phyloP scores from a whole-genome alignment of 2,113 vertebrate species.

The Tinamus guttatus region DNA sequence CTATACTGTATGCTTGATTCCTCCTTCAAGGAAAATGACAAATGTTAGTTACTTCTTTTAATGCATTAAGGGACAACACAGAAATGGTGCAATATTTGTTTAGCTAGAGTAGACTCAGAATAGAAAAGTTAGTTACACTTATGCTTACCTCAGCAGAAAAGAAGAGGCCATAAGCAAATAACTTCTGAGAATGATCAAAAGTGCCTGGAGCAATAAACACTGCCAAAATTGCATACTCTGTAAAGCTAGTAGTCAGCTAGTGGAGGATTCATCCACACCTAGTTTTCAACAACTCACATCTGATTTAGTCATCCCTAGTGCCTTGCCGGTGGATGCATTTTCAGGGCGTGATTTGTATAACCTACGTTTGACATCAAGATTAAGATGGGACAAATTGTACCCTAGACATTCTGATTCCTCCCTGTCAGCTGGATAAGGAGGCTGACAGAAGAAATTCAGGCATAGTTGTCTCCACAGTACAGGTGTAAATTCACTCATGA shows the following conservation, averaged over 20 bases:
- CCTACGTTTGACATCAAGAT: background rate
- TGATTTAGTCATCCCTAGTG: background rate
- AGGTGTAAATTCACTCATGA: background rate
- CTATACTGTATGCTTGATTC: background rate
- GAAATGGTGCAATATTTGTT: background rate
- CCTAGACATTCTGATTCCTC: background rate
- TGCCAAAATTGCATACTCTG: background rate
- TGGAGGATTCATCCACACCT: background rate
- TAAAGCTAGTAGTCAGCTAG: background rate
- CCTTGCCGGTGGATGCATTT: background rate
- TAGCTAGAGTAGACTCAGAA: background rate
- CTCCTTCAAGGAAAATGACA: background rate
- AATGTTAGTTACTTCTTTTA: background rate
- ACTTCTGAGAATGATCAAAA: background rate
- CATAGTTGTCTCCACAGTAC: fast-evolving
- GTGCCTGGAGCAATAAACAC: background rate
- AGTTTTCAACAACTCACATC: background rate
- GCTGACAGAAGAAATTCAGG: background rate
- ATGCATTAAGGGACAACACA: background rate
- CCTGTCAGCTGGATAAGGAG: background rate
- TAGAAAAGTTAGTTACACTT: background rate
- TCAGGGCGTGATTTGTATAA: background rate
- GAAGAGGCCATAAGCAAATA: background rate
- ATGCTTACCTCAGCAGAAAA: background rate
- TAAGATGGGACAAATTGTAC: background rate